These are phyloP conservation scores for Euclidia mi DNA, from an alignment of 2,888 invertebrate genomes.

Conservation along the genomic window DNA sequence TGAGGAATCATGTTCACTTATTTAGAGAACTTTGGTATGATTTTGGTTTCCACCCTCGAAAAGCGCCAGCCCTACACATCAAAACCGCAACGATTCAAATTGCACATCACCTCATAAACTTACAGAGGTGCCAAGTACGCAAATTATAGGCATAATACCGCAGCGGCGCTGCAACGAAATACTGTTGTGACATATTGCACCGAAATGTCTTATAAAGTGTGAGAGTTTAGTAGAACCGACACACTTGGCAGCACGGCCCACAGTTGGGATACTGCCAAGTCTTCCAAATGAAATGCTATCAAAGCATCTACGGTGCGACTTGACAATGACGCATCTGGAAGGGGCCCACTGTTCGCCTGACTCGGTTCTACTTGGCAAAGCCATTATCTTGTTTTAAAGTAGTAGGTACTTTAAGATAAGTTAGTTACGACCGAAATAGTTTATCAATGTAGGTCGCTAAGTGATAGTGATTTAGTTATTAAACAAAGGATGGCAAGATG, in stretches of 20 bases:
- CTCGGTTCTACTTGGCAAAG: neutral
- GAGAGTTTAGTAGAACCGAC: conserved; percentile 39
- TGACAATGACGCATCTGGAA: conserved; percentile 29
- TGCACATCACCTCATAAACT: conserved; percentile 12
- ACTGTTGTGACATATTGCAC: conserved; percentile 46
- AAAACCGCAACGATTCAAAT: conserved; percentile 8
- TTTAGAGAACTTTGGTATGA: too few relatives aligned
- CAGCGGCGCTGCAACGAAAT: conserved; percentile 24
- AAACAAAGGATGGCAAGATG: too few relatives aligned
- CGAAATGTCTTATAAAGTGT: conserved; percentile 50
- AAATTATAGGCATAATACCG: conserved; percentile 40
- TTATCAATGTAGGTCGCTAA: too few relatives aligned
- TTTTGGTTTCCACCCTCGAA: too few relatives aligned
- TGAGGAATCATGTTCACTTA: too few relatives aligned
- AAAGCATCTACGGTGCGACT: conserved; percentile 27
- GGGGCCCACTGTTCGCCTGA: conserved; percentile 5
- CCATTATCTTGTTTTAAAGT: too few relatives aligned
- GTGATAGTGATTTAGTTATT: too few relatives aligned
- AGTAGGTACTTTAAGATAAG: too few relatives aligned
- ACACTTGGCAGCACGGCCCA: conserved; percentile 44
- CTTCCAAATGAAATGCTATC: conserved; percentile 51
- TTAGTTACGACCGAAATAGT: too few relatives aligned
- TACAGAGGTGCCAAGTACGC: conserved; percentile 9
- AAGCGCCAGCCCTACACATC: neutral
- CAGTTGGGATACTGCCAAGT: conserved; percentile 41